Conservation (phyloP, 2,797 vertebrate genomes). For the Eutrigla gurnardus region DNA sequence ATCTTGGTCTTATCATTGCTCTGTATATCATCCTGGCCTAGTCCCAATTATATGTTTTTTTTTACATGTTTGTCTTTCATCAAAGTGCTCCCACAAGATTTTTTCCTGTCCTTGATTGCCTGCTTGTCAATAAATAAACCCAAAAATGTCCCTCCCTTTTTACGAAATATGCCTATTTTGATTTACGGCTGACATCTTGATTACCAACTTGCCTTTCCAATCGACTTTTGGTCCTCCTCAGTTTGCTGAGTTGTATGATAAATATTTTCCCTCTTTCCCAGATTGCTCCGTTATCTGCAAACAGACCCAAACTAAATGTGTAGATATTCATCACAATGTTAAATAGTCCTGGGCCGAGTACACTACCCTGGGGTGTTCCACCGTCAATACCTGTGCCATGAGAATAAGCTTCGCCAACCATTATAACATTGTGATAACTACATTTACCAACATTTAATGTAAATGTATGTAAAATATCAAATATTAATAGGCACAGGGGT, state of each 20-base stretch:
- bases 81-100: background rate
- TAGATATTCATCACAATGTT: background rate
- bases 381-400: background rate
- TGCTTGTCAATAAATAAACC: too few species aligned
- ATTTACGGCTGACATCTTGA: background rate
- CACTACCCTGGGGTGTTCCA: constrained; percentile 1
- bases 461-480: background rate
- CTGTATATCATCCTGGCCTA: background rate
- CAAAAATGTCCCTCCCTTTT: background rate
- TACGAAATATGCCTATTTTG: background rate
- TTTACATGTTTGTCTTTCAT: background rate
- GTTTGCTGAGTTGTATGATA: background rate
- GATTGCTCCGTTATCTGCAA: background rate
- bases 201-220: background rate
- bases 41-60: background rate
- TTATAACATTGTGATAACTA: background rate
- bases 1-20: background rate
- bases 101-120: background rate
- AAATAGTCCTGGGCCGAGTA: background rate
- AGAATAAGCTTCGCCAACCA: background rate
- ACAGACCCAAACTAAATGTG: background rate
- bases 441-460: too few species aligned
- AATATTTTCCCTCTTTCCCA: background rate
- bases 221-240: background rate
- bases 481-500: background rate